Evolutionary conservation across 92 coral and sea anemone genomes (phyloP).

Genomic region (Porites lobata): DNA sequence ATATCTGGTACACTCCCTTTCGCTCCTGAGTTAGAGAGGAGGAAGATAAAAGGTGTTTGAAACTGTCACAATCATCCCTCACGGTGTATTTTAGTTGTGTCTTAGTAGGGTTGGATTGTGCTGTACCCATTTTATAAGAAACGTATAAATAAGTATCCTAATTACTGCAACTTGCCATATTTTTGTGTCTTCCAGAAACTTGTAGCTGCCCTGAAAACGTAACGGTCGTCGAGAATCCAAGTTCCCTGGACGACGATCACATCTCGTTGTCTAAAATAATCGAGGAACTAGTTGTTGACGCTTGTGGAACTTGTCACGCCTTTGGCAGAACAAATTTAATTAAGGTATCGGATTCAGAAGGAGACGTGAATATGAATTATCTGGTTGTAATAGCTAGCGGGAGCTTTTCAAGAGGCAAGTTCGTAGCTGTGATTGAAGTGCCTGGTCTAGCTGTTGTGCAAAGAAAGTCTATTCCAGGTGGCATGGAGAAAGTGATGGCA

Average conservation of each 20-base stretch:
- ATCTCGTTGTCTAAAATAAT: neutral
- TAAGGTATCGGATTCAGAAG: neutral
- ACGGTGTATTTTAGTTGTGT: no score
- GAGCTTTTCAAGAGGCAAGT: neutral
- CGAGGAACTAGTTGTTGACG: neutral
- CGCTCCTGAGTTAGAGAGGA: no score
- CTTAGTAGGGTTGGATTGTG: no score
- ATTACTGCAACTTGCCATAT: no score
- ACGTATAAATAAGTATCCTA: no score
- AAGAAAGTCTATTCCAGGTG: slow-evolving; percentile 19
- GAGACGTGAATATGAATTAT: neutral
- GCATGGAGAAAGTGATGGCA: slow-evolving; percentile 27
- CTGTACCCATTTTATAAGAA: no score
- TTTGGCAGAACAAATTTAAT: slow-evolving; percentile 7
- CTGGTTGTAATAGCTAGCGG: neutral
- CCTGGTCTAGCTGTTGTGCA: slow-evolving; percentile 39
- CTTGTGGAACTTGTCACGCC: slow-evolving; percentile 29
- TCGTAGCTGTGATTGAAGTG: slow-evolving; percentile 36
- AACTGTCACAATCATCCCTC: no score
- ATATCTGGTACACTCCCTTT: no score
- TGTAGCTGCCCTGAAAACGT: slow-evolving; percentile 39
- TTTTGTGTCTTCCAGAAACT: neutral
- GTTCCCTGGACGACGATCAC: slow-evolving; percentile 18
- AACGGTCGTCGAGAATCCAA: neutral
- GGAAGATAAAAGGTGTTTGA: no score